These are phyloP conservation scores for Margaritifera margaritifera DNA, from an alignment of 2,888 invertebrate species.

Conservation along the genomic window DNA sequence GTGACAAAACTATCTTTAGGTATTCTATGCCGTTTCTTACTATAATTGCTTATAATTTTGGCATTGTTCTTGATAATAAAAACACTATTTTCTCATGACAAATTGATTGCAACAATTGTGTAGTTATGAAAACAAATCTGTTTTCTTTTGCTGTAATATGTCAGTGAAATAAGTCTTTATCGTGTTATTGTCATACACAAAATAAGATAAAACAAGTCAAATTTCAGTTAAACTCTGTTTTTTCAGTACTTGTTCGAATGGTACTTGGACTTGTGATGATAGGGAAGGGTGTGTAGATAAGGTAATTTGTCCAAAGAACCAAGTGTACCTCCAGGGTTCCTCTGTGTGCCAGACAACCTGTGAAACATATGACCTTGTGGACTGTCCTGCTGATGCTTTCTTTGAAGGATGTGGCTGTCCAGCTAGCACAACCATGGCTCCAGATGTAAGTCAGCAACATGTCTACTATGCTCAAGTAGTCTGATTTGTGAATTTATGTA, in stretches of 20 bases:
- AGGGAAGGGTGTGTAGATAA: conserved; percentile 30
- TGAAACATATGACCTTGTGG: conserved; percentile 25
- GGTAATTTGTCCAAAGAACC: conserved; percentile 40
- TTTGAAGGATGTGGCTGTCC: conserved; percentile 44
- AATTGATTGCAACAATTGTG: not conserved
- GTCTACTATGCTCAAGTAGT: not conserved
- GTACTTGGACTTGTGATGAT: conserved; percentile 35
- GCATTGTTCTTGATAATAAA: not conserved
- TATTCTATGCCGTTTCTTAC: too few relatives aligned
- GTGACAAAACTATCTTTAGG: too few relatives aligned
- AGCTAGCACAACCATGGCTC: conserved; percentile 31
- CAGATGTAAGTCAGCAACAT: conserved; percentile 31
- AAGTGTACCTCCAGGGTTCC: conserved; percentile 30
- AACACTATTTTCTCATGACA: not conserved
- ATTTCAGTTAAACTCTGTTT: not conserved
- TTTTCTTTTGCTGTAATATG: conserved; percentile 12
- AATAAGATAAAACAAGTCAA: conserved; percentile 9
- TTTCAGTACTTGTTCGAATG: conserved; percentile 32
- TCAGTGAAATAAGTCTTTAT: conserved; percentile 14
- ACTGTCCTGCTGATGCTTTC: conserved; percentile 20
- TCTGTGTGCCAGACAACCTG: conserved; percentile 34
- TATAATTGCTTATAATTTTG: not conserved
- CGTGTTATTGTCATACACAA: conserved; percentile 36
- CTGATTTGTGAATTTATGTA: too few relatives aligned
- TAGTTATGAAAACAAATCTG: not conserved